phyloP scores from a whole-genome alignment of 2,113 vertebrate genomes.

The Dryoscopus gambensis region DNA sequence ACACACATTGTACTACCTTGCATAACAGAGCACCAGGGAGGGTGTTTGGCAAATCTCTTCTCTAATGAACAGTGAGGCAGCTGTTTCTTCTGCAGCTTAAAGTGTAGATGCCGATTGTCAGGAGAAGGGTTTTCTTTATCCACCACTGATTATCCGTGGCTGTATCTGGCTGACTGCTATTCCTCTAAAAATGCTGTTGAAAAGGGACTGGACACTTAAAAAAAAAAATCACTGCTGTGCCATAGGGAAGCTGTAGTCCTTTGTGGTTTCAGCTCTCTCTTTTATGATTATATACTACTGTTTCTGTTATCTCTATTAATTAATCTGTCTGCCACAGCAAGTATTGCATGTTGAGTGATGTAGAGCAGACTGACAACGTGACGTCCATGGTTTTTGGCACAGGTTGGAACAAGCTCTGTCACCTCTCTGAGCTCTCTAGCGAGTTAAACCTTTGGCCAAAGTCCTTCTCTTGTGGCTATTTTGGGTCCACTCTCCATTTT shows the following conservation, averaged over 20 bases:
- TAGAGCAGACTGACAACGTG: neutral
- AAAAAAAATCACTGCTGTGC: neutral
- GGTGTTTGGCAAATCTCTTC: constrained; percentile 29
- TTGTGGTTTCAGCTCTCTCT: neutral
- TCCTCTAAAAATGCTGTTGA: constrained; percentile 15
- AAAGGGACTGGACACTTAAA: neutral
- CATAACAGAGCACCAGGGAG: neutral
- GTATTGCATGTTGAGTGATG: neutral
- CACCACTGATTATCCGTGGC: neutral
- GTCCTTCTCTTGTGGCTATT: neutral
- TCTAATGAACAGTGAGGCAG: constrained; percentile 13
- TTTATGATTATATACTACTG: neutral
- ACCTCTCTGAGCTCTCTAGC: neutral
- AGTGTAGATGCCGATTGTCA: neutral
- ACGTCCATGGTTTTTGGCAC: neutral
- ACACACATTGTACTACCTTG: neutral
- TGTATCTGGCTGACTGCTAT: neutral
- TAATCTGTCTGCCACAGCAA: neutral
- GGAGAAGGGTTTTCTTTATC: neutral
- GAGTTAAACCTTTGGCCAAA: neutral
- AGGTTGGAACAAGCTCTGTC: neutral
- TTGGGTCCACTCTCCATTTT: neutral
- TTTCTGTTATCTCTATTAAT: constrained; percentile 21
- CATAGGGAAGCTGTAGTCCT: neutral
- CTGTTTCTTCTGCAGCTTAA: constrained; percentile 19